Base-by-base conservation (phyloP, 2,113 vertebrate species). In the Nicator chloris region DNA sequence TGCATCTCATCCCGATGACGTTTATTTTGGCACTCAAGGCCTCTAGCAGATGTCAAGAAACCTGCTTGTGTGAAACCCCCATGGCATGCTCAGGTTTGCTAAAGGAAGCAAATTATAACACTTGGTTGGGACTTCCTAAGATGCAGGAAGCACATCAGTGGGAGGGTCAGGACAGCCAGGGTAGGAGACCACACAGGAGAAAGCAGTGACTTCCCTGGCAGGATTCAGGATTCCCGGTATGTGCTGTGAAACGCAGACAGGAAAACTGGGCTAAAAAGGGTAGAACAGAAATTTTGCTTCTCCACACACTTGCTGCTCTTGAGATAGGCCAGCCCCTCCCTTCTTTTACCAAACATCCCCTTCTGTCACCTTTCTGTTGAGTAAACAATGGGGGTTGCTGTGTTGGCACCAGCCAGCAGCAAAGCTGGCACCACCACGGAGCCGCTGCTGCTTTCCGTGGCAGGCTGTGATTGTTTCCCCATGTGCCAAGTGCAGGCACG, bases 11-110 rank as follows among this genome's bases (percentile, higher is more conserved):
- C 61, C 53, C 83, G 33, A n/a, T n/a, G n/a, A 28, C 2, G 1
- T 90, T 97, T 97, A 71, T 93, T 88, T 97, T 97, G 95, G 96
- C 94, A 75, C 59, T 66, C 39, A 15, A 37, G 54, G 45, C 87
- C 1, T 0, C 60, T 51, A 42, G 71, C 90, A 95, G 87, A 86
- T 97, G 94, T 92, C 89, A 87, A 50, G 71, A 69, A 96, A 86
- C 78, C 63, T 95, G 90, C 84, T 90, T 1, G 4, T 95, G 88
- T 87, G 84, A 92, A 96, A 85, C 71, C 75, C 49, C 64, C 39
- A 1, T 51, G 86, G 54, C 76, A 87, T 59, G 92, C 59, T 96
- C 45, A 21, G 68, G 88, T 91, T 92, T 92, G 81, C 71, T 77
- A 69, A 84, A 92, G 95, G 92, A 95, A 96, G 90, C 54, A 66